A percentile compares a stretch with the other conserved stretches of the same genome.
Evolutionary conservation across 2,113 vertebrate genomes (phyloP).

Genomic region (Eulemur rufifrons): DNA sequence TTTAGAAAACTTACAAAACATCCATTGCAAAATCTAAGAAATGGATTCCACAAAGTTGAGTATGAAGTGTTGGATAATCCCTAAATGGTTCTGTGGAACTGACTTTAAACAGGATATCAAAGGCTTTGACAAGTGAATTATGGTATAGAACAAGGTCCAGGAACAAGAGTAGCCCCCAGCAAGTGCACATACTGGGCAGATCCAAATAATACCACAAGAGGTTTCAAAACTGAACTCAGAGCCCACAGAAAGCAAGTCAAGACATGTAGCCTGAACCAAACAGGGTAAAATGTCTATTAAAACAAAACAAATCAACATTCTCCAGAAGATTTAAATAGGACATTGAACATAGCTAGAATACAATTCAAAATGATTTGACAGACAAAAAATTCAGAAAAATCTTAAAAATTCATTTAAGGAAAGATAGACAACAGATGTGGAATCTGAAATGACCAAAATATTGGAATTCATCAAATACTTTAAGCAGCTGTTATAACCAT

Average conservation of each 20-base stretch:
- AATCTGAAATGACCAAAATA: not conserved
- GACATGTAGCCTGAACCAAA: not conserved
- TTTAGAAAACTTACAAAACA: not conserved
- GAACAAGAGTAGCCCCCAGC: not conserved
- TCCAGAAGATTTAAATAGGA: not conserved
- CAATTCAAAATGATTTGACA: not conserved
- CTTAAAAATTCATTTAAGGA: not conserved
- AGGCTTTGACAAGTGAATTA: not conserved
- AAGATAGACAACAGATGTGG: not conserved
- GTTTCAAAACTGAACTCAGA: not conserved
- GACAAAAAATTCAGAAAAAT: not conserved
- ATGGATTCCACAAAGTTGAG: not conserved
- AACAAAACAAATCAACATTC: not conserved
- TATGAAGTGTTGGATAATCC: not conserved
- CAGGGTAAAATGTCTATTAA: not conserved
- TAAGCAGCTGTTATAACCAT: not conserved
- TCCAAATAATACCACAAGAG: not conserved
- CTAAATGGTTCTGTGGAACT: not conserved
- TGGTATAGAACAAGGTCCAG: not conserved
- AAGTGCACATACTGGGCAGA: no score
- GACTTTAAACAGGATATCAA: not conserved
- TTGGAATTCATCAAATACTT: not conserved
- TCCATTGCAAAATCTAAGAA: not conserved
- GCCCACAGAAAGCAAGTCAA: not conserved
- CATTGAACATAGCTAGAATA: not conserved